Conservation (phyloP, 2,888 invertebrate genomes). For the Dasysyrphus albostriatus region DNA sequence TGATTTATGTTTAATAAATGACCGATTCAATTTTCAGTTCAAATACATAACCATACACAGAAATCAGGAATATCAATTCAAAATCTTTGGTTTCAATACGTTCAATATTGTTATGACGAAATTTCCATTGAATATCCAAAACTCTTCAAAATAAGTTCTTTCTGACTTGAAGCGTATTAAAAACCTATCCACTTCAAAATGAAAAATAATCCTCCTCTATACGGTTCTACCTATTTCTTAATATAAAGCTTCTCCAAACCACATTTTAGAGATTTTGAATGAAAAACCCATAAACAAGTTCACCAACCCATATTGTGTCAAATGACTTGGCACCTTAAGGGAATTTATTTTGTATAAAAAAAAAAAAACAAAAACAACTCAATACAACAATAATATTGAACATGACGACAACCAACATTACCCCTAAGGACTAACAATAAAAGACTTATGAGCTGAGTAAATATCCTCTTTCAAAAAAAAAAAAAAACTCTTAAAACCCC, state of each 20-base stretch:
- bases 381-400: constrained; percentile 53
- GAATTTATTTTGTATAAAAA: constrained; percentile 6
- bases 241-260: constrained; percentile 7
- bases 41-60: too few relatives aligned
- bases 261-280: background rate
- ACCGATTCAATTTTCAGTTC: too few relatives aligned
- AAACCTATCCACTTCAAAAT: background rate
- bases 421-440: constrained; percentile 55
- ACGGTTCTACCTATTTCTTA: background rate
- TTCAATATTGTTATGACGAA: too few relatives aligned
- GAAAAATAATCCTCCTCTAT: background rate
- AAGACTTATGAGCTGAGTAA: constrained; percentile 58
- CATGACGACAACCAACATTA: constrained; percentile 28
- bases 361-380: constrained; percentile 24
- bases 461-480: constrained; percentile 28
- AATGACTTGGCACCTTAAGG: constrained; percentile 32
- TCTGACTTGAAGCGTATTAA: background rate
- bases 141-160: background rate
- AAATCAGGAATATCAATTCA: too few relatives aligned
- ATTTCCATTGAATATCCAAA: background rate
- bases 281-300: constrained; percentile 15
- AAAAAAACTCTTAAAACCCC: constrained; percentile 13
- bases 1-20: too few relatives aligned
- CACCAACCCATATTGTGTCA: constrained; percentile 18
- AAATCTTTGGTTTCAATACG: too few relatives aligned